These are phyloP conservation scores for Drosophila obscura DNA, from an alignment of 1,140 invertebrate species.

Conservation along the genomic window DNA sequence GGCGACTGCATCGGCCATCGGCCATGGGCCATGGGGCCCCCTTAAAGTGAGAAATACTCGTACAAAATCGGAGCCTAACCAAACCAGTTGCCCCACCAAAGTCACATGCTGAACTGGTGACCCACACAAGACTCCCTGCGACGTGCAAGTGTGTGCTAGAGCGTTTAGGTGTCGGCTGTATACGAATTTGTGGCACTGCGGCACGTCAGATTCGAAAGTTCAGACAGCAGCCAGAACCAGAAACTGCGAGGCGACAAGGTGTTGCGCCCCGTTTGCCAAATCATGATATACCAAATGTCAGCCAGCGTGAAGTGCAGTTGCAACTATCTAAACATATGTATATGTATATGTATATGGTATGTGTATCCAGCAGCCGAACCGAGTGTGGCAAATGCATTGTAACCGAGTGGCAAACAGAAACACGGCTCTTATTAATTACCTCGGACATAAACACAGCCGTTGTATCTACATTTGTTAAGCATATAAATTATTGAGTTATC, in stretches of 20 bases:
- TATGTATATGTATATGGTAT: too few relatives aligned
- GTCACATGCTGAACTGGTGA: conserved; percentile 56
- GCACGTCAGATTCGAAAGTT: conserved; percentile 75
- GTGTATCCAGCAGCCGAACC: not conserved
- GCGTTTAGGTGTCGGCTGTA: conserved; percentile 53
- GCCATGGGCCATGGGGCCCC: not conserved
- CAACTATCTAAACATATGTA: conserved; percentile 2
- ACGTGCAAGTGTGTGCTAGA: conserved; percentile 23
- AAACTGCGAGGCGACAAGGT: conserved; percentile 33
- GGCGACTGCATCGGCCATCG: conserved; percentile 28
- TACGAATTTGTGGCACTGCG: conserved; percentile 54
- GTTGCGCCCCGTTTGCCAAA: conserved; percentile 34
- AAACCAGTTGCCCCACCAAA: conserved; percentile 47
- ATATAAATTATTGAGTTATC: conserved; percentile 75
- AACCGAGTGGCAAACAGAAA: conserved; percentile 18
- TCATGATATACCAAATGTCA: conserved; percentile 67
- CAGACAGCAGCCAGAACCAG: conserved; percentile 28
- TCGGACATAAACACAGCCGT: conserved; percentile 43
- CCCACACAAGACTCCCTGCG: conserved; percentile 23
- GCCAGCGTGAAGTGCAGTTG: conserved; percentile 28
- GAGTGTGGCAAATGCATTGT: not conserved
- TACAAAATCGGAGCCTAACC: conserved; percentile 16
- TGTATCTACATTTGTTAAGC: conserved; percentile 67
- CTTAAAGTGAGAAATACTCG: conserved; percentile 32
- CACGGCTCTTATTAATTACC: conserved; percentile 60